phyloP scores from a whole-genome alignment of 2,113 vertebrate genomes.

The Carettochelys insculpta region DNA sequence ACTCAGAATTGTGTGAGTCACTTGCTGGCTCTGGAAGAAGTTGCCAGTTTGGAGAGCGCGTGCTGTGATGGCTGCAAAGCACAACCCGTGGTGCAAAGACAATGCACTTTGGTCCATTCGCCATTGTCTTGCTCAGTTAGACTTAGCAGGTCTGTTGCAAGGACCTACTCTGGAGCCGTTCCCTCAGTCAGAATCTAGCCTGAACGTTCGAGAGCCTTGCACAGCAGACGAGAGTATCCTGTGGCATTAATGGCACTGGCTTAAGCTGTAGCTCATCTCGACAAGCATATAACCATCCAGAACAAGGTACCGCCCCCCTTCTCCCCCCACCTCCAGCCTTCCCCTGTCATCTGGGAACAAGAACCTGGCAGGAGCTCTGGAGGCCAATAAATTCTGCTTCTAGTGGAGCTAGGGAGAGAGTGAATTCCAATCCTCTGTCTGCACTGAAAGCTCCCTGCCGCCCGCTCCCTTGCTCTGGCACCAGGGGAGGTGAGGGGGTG shows the following conservation, averaged over 20 bases:
- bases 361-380: background rate
- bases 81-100: accelerated
- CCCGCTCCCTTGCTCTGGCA: background rate
- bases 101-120: accelerated
- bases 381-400: background rate
- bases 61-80: background rate
- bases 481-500: background rate
- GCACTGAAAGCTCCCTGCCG: background rate
- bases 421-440: background rate
- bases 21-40: accelerated
- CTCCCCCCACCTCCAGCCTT: background rate
- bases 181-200: accelerated
- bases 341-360: accelerated
- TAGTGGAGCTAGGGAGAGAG: background rate
- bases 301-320: background rate
- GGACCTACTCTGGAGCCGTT: background rate
- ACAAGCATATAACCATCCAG: accelerated
- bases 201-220: accelerated
- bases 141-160: background rate
- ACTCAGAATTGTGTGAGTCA: background rate
- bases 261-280: background rate
- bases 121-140: background rate
- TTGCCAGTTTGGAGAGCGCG: background rate
- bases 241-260: too few relatives aligned
- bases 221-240: background rate